Base-by-base conservation (phyloP, 2,888 invertebrate species). In the Xylota segnis region DNA sequence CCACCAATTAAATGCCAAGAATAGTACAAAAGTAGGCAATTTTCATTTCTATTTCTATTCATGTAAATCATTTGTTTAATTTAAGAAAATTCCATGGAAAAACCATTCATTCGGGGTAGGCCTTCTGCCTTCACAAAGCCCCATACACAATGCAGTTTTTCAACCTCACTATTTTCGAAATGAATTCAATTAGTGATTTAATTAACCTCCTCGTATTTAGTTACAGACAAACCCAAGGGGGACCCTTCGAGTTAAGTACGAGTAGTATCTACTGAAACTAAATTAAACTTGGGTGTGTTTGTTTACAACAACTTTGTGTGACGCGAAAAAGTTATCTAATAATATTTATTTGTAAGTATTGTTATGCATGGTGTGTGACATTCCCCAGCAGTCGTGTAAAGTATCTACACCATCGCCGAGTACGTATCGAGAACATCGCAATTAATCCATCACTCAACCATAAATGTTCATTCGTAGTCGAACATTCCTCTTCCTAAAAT, bases 401-500 rank as follows among this genome's bases (percentile, higher is more conserved):
- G 59, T 77, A 58, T 29, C 71, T 50, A 61, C 34, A 27, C 76
- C 43, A 16, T 18, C 50, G 40, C 5, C 40, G 9, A 34, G 50
- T 9, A 43, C n/a, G 29, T 54, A 75, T 61, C 54, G 81, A 61
- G 66, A 86, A 86, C 79, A 82, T 77, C 87, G 87, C 87, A 87
- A 87, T 87, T 87, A 74, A 74, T 87, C 72, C 74, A 83, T 87
- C 82, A 87, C 78, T 87, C 87, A 87, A 77, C 87, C 87, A 83
- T 87, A 87, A 87, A 87, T 87, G 87, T 83, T 86, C 81, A 82
- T 86, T 86, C 82, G 70, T 37, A 87, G 74, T 82, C 74, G 77
- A 82, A 83, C 83, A 87, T 87, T 87, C 68, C 70, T 87, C 27
- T 83, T 74, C 87, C 87, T 74, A 74, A 87, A 83, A 83, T 83